phyloP scores from a whole-genome alignment of 2,797 vertebrate species.

The Notamacropus eugenii region DNA sequence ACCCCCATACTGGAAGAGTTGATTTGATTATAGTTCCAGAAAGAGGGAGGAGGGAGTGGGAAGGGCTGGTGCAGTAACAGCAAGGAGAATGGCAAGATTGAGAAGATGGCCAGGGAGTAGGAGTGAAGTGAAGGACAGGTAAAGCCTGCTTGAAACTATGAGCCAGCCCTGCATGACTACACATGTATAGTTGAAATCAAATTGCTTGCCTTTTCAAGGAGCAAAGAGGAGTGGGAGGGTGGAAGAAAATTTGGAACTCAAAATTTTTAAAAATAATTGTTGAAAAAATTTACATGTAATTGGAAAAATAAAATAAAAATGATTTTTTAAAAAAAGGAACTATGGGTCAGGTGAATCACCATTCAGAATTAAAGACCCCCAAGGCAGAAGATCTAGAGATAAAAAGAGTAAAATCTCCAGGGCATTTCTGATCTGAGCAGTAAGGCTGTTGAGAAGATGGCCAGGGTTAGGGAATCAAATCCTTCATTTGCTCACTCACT shows the following conservation, averaged over 20 bases:
- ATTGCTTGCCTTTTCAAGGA: not conserved
- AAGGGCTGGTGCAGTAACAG: not conserved
- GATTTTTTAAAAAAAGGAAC: not conserved
- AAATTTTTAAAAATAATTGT: not conserved
- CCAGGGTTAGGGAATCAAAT: not conserved
- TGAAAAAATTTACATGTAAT: not conserved
- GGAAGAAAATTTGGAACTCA: not conserved
- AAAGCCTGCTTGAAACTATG: not conserved
- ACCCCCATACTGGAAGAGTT: not conserved
- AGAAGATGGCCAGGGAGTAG: not conserved
- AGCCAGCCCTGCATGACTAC: not conserved
- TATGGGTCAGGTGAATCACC: not conserved
- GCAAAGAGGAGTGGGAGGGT: not conserved
- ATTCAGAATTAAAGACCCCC: not conserved
- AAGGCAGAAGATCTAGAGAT: not conserved
- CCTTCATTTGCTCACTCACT: not conserved
- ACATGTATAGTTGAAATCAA: not conserved
- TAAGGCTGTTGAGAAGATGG: not conserved
- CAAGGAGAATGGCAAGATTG: not conserved
- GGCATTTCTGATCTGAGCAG: not conserved
- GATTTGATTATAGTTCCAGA: not conserved
- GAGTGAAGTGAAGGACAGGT: not conserved
- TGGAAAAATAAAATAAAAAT: not conserved
- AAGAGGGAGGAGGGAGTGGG: not conserved
- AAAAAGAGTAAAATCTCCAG: not conserved